Evolutionary conservation across 1,140 invertebrate species (phyloP), one percentile per base, ranked within the genome.

Genomic region (Medauroidea extradentata): DNA sequence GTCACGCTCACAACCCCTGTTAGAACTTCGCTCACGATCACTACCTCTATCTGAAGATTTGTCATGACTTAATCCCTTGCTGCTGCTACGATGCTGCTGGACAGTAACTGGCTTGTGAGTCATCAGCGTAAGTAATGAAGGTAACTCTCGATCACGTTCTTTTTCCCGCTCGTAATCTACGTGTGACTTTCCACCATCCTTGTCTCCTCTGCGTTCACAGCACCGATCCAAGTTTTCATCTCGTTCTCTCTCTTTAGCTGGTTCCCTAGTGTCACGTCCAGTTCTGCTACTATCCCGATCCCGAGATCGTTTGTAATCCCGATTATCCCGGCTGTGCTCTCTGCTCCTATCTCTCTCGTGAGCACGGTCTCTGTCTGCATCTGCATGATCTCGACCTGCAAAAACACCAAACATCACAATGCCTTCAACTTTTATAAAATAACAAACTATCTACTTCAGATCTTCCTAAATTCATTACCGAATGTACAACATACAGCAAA

Each of bases 201-300:
- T 73, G 57, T 85, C 84, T 54, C 84, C 75, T 59, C 81, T 79
- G 8, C 79, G 71, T 58, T 81, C 80, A 64, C 81, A 79, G 59
- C 79, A 78, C 27, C 81, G 71, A 0, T 79, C 79, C 56, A 81
- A 66, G 0, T 79, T 78, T 59, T 81, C 80, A 71, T 85, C 76
- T 64, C 80, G 71, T 63, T 81, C 79, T 64, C 81, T 82, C 59
- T 82, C 78, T 16, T 79, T 65, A 1, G 78, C 78, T 0, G 78
- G 76, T 62, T 81, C 57, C 46, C 7, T 21, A 16, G 5, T 14
- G 29, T 18, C 44, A 9, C 43, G 25, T 18, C 21, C 55, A 5
- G 24, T 13, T 14, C 65, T 61, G 59, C 52, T 16, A 29, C 60
- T 61, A 50, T 66, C 50, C 29, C 42, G 9, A 50, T 66, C 50